Evolutionary conservation across 2,888 invertebrate genomes (phyloP), one percentile per base, ranked within the genome.

Genomic region (Laspeyria flexula): DNA sequence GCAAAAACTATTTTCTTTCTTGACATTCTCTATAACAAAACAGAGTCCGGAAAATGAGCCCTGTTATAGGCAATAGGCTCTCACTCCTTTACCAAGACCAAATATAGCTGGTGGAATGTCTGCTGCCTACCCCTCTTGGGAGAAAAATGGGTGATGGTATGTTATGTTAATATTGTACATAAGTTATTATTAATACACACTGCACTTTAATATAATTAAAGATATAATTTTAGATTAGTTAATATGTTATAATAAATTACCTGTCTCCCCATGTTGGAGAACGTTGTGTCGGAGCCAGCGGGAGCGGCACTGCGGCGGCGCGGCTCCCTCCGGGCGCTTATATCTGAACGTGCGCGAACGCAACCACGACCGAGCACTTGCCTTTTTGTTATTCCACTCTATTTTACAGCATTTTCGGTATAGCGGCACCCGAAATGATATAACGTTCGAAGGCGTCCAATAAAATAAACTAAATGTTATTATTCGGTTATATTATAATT

Each of bases 181-280:
- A n/a, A n/a, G n/a, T n/a, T n/a, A n/a, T n/a, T 48, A 55, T 58
- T 52, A 45, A 43, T 40, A 55, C 41, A 51, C 41, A 51, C 33
- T 29, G 38, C 30, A 40, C 44, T 23, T 39, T 31, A 27, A 15
- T 9, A 15, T 12, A 12, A 29, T 42, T 1, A 16, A 10, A n/a
- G 11, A 11, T 31, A 35, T 7, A 10, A 21, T 7, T 18, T 18
- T 1, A 3, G 9, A 6, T 15, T 43, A n/a, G 23, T 40, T 25
- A 50, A 37, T 47, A 49, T 55, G 35, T 52, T 51, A 31, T 41
- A 27, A 40, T 53, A 51, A 70, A 77, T 68, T 88, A 91, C 91
- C 90, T 88, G 77, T 81, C 80, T 83, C 85, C 87, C 81, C 91
- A 90, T 90, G 65, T 60, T 79, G 71, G 74, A 70, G 67, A 79